A percentile compares a stretch with the other conserved stretches of the same genome.
These are phyloP conservation scores for Carassius auratus DNA, from an alignment of 2,113 vertebrate genomes.

Conservation along the genomic window DNA sequence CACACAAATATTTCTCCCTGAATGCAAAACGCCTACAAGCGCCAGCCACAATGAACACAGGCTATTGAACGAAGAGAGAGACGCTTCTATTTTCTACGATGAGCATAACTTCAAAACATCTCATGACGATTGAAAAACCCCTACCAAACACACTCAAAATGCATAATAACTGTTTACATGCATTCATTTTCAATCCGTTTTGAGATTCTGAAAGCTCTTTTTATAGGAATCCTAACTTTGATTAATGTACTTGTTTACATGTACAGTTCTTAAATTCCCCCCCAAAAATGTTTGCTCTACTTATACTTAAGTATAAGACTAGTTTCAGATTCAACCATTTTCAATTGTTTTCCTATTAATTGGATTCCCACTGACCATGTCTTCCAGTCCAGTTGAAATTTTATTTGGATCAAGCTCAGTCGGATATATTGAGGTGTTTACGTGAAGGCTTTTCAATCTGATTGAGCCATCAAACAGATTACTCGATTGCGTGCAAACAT, in stretches of 20 bases:
- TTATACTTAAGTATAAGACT: not conserved
- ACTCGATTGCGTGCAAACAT: constrained; percentile 1
- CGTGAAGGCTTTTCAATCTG: constrained; percentile 1
- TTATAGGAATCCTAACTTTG: not conserved
- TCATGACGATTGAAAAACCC: no score
- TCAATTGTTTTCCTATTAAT: not conserved
- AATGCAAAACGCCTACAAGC: constrained; percentile 49
- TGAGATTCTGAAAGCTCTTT: not conserved
- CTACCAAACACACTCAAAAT: not conserved
- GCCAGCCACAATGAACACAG: constrained; percentile 39
- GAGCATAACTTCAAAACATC: constrained; percentile 36
- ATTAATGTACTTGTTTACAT: not conserved
- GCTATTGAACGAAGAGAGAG: not conserved
- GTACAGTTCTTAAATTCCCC: not conserved
- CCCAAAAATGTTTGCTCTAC: no score
- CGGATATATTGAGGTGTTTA: not conserved
- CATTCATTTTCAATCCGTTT: not conserved
- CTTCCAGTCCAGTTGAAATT: no score
- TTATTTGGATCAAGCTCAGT: not conserved
- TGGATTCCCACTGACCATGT: not conserved
- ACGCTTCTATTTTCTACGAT: constrained; percentile 15
- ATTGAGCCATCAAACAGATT: not conserved
- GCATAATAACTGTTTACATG: not conserved
- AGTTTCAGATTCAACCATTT: not conserved
- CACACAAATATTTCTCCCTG: constrained; percentile 59